Conservation (phyloP, 2,888 invertebrate species). For the Capitulum mitella region DNA sequence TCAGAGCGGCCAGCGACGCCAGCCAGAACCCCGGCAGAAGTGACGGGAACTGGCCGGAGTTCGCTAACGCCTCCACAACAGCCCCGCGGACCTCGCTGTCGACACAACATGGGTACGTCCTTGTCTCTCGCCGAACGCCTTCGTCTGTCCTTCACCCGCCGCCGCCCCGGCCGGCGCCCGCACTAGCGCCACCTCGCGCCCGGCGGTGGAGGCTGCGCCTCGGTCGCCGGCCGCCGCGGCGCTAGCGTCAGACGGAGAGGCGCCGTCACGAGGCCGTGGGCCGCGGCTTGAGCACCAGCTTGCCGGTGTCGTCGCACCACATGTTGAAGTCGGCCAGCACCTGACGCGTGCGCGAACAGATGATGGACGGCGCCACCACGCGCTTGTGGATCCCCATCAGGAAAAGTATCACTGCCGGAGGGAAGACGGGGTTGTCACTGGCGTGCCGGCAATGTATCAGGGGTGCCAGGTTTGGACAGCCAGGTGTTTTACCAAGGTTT, state of each 20-base stretch:
- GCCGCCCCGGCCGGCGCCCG: not conserved
- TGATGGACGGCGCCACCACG: conserved; percentile 93
- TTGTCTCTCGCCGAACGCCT: too few relatives aligned
- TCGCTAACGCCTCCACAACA: too few relatives aligned
- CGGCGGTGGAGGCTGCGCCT: not conserved
- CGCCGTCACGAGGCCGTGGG: conserved; percentile 49
- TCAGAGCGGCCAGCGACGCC: too few relatives aligned
- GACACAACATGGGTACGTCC: not conserved
- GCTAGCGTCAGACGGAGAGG: conserved; percentile 19
- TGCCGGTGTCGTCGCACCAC: conserved; percentile 96
- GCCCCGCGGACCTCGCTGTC: too few relatives aligned
- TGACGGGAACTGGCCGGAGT: too few relatives aligned
- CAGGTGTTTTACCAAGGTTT: too few relatives aligned
- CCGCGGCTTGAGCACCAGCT: conserved; percentile 83
- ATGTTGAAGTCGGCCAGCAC: conserved; percentile 94
- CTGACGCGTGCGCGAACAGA: conserved; percentile 79
- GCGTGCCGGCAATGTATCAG: too few relatives aligned
- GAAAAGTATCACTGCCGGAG: conserved; percentile 65
- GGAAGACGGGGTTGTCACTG: too few relatives aligned
- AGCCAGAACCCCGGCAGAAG: too few relatives aligned
- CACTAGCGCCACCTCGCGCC: not conserved
- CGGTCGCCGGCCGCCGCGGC: conserved; percentile 14
- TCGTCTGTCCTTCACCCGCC: not conserved
- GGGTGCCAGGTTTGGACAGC: too few relatives aligned
- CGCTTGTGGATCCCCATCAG: conserved; percentile 88